A percentile compares a stretch with the other conserved stretches of the same genome.
These are phyloP conservation scores for Chrysemys picta DNA, from an alignment of 2,113 vertebrate genomes.

Conservation along the genomic window DNA sequence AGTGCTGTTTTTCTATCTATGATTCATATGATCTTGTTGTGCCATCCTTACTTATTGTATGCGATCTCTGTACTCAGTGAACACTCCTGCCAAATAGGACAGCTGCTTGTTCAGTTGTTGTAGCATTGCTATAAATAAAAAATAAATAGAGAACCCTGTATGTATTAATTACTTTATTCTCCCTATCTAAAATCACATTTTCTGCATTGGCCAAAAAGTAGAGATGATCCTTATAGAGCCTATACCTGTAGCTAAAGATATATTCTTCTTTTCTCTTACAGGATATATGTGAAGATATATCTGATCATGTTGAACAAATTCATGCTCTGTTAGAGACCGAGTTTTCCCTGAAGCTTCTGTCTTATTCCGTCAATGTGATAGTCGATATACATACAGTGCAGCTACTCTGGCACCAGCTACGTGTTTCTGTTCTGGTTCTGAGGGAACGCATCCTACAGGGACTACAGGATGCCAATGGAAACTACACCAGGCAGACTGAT, in stretches of 20 bases:
- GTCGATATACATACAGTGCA: slow-evolving; percentile 96
- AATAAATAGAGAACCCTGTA: not conserved
- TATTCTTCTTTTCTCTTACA: slow-evolving; percentile 67
- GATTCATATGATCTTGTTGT: slow-evolving; percentile 28
- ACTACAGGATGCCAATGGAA: slow-evolving; percentile 98
- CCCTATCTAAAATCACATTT: not conserved
- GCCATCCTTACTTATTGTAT: not conserved
- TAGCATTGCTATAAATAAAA: not conserved
- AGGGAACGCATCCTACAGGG: slow-evolving; percentile 97
- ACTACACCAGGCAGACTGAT: slow-evolving; percentile 96
- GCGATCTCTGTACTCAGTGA: not conserved
- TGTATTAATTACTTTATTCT: slow-evolving; percentile 15
- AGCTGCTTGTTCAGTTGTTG: slow-evolving; percentile 63
- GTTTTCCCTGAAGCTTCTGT: slow-evolving; percentile 97
- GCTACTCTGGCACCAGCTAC: slow-evolving; percentile 97
- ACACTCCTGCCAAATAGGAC: slow-evolving; percentile 45
- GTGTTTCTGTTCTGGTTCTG: slow-evolving; percentile 97
- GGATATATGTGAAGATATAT: slow-evolving; percentile 99
- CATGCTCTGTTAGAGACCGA: slow-evolving; percentile 97
- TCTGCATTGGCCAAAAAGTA: slow-evolving; percentile 15
- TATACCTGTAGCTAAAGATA: not conserved
- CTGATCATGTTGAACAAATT: slow-evolving; percentile 98
- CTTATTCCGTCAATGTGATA: slow-evolving; percentile 97
- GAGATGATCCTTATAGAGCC: not conserved
- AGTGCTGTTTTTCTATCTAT: slow-evolving; percentile 37